phyloP scores from a whole-genome alignment of 2,797 vertebrate species.

The Podarcis lilfordi region DNA sequence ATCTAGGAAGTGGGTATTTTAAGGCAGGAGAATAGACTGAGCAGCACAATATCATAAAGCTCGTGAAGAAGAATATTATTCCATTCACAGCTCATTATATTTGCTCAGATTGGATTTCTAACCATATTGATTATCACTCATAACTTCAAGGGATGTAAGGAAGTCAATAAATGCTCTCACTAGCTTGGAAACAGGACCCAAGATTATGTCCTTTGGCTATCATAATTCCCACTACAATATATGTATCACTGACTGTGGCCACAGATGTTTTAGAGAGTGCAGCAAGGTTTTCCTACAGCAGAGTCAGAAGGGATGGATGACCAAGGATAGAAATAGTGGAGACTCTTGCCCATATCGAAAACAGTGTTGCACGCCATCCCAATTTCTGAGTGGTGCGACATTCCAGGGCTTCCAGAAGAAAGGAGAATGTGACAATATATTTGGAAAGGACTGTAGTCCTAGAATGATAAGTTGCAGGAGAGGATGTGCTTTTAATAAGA shows the following conservation, averaged over 20 bases:
- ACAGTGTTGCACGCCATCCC: too few species aligned
- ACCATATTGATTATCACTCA: not conserved
- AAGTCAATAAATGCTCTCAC: conserved; percentile 20
- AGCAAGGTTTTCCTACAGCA: not conserved
- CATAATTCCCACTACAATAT: conserved; percentile 5
- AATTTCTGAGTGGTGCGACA: too few species aligned
- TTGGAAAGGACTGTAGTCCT: too few species aligned
- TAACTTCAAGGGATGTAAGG: not conserved
- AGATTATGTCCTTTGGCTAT: conserved; percentile 17
- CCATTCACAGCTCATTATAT: not conserved
- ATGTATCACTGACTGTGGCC: not conserved
- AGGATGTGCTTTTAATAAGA: too few species aligned
- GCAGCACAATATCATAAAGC: not conserved
- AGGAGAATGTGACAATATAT: too few species aligned
- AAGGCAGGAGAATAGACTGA: accelerated
- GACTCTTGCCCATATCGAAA: not conserved
- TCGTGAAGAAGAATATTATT: not conserved
- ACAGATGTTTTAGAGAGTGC: not conserved
- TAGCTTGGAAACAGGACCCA: not conserved
- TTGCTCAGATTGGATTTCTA: not conserved
- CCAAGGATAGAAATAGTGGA: not conserved
- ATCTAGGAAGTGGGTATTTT: not conserved
- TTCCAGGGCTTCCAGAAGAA: too few species aligned
- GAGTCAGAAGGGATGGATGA: not conserved
- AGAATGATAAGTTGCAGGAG: too few species aligned